These are phyloP conservation scores for Salvelinus fontinalis DNA, from an alignment of 2,113 vertebrate genomes.

Conservation along the genomic window DNA sequence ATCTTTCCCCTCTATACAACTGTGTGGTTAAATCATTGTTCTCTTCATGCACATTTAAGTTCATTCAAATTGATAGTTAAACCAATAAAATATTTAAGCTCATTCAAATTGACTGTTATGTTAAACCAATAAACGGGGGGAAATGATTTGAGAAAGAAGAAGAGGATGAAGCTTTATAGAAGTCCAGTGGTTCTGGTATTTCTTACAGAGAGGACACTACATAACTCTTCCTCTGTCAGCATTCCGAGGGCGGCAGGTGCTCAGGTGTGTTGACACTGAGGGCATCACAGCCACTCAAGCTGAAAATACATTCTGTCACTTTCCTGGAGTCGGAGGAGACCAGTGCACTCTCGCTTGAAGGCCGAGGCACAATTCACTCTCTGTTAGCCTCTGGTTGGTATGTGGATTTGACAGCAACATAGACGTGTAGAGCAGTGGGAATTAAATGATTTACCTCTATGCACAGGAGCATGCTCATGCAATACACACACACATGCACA, in stretches of 20 bases:
- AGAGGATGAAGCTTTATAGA: not conserved
- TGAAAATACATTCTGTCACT: constrained; percentile 69
- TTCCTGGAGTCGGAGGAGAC: constrained; percentile 58
- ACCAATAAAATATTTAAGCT: too few species aligned
- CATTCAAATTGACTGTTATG: not conserved
- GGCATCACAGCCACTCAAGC: constrained; percentile 62
- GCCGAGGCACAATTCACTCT: not conserved
- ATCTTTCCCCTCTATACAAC: not conserved
- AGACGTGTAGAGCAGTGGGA: not conserved
- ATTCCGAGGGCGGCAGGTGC: constrained; percentile 43
- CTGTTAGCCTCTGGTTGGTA: not conserved
- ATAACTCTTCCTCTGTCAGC: constrained; percentile 53
- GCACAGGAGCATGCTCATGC: not conserved
- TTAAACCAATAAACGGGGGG: not conserved
- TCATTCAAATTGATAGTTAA: not conserved
- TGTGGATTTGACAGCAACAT: not conserved
- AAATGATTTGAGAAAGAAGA: not conserved
- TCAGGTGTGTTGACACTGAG: constrained; percentile 65
- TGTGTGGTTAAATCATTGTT: not conserved
- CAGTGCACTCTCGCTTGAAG: not conserved
- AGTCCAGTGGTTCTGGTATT: too few species aligned
- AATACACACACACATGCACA: not conserved
- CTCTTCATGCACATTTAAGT: not conserved
- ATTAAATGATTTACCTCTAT: not conserved
- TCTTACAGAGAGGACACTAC: not conserved